Evolutionary conservation across 2,797 vertebrate genomes (phyloP), one percentile per base, ranked within the genome.

Genomic region (Malacoraja senta): DNA sequence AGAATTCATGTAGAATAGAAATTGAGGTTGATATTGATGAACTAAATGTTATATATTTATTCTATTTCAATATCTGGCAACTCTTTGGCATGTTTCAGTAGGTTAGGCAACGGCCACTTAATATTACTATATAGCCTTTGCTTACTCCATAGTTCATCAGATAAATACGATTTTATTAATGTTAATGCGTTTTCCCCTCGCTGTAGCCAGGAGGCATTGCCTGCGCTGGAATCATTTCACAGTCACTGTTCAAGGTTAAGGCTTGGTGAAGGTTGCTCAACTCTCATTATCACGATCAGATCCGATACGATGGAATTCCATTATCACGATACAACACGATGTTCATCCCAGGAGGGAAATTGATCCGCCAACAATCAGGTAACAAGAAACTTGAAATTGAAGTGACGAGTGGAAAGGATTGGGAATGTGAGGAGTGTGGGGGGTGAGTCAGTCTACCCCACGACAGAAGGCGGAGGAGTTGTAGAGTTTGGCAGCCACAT

Each of bases 161-260:
- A 76, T 76, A 92, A 92, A 92, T 92, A 58, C 72, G 90, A 76
- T 92, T 92, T 92, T 92, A 92, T 92, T 76, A 92, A 92, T 76
- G 71, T 76, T 74, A 92, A 76, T 76, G 71, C 76, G 71, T 13
- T 58, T 92, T 92, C n/a, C 90, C 68, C 90, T 44, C 76, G 44
- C 90, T n/a, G 71, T 76, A 74, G 71, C 71, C 90, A 76, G 90
- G 76, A 92, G 90, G 90, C 71, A 76, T 92, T 92, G 71, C 29
- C 26, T 92, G 90, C 15, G 13, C 12, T 76, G 29, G 53, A 76
- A 53, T 91, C 53, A 91, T 91, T 74, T 91, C 68, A 74, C 90
- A 76, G 72, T 92, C 90, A n/a, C 38, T 76, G 90, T 26, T 91
- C 65, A 71, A 91, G 88, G 65, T 92, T 92, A 76, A 76, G 90